These are phyloP conservation scores for Bradypodion ventrale DNA, from an alignment of 2,797 vertebrate genomes.

Conservation along the genomic window DNA sequence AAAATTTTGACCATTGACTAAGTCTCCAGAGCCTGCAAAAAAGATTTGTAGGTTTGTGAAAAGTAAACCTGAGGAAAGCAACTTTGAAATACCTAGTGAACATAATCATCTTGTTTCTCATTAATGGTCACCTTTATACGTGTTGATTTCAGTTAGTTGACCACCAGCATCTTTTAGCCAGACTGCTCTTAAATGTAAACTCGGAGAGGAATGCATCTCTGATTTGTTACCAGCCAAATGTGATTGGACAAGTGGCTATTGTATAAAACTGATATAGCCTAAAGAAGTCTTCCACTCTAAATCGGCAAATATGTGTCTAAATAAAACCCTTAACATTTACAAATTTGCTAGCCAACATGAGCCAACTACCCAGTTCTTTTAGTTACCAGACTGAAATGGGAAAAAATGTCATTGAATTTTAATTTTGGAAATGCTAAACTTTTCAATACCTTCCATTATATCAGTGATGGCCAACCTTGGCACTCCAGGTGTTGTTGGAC, in stretches of 20 bases:
- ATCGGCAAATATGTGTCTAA: background rate
- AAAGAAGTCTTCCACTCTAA: background rate
- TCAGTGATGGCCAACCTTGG: no score
- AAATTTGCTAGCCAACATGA: background rate
- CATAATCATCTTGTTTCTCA: slow-evolving; percentile 37
- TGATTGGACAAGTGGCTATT: background rate
- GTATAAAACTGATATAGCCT: background rate
- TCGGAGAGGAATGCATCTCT: background rate
- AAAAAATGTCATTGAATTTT: background rate
- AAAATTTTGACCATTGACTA: background rate
- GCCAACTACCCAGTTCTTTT: background rate
- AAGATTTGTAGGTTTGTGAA: slow-evolving; percentile 1
- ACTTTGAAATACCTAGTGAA: background rate
- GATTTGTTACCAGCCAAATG: background rate
- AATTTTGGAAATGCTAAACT: background rate
- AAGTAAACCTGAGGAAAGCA: background rate
- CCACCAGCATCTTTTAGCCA: background rate
- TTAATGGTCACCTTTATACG: slow-evolving; percentile 2
- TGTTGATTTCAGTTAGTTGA: slow-evolving; percentile 39
- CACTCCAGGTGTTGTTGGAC: no score
- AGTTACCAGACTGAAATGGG: background rate
- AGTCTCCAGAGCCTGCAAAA: background rate
- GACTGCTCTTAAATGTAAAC: background rate
- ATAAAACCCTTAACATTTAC: no score
- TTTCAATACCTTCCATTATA: background rate